Evolutionary conservation across 2,888 invertebrate species (phyloP), one percentile per base, ranked within the genome.

Genomic region (Diachrysia chrysitis): DNA sequence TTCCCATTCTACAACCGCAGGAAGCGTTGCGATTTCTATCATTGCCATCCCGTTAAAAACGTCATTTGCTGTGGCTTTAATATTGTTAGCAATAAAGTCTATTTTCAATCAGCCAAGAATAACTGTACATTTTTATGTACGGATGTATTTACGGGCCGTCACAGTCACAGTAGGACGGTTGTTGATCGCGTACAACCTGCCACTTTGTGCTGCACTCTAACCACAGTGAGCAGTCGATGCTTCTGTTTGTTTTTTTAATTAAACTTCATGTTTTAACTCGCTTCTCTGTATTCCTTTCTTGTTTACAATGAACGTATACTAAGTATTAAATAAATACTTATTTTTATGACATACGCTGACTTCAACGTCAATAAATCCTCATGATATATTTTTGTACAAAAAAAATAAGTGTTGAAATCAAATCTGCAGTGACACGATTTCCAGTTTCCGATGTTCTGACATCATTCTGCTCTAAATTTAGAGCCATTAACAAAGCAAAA

Each of bases 1-100:
- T 85, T 86, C 83, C 86, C 81, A 87, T 89, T 88, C 88, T 87
- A 90, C 85, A 87, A 88, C 84, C 85, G 85, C 92, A 90, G 93
- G 93, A 92, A 92, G 87, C 86, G 83, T 83, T 85, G 85, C 85
- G 92, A 92, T 93, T 91, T 90, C 90, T 88, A 93, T 92, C 91
- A 89, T 84, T 78, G 82, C 81, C 83, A 85, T 84, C 84, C 86
- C 84, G 84, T 83, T 83, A 83, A 77, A 73, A 81, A 76, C 66
- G 70, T 65, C 76, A 71, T 73, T 69, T 74, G 64, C 76, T 66
- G 66, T 63, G 63, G 63, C 58, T 75, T 79, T 83, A 85, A 79
- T 81, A 58, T 19, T 35, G 35, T 48, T 63, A 17, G 66, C 25
- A 57, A 81, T 85, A 88, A 80, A 83, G 89, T 83, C 77, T 78